A percentile compares a stretch with the other conserved stretches of the same genome.
Conservation (phyloP, 2,888 invertebrate genomes). For the Pandemis heparana region DNA sequence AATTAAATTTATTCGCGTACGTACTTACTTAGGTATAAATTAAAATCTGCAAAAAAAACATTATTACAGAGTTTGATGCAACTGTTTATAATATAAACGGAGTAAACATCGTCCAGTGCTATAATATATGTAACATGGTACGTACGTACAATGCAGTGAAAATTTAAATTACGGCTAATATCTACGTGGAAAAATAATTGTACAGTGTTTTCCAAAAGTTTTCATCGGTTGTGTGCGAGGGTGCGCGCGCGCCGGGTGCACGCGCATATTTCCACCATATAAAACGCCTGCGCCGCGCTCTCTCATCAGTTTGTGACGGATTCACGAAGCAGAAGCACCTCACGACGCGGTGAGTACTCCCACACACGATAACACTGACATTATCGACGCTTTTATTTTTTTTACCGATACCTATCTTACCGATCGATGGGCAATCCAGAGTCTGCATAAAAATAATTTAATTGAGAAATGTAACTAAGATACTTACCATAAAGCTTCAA, state of each 20-base stretch:
- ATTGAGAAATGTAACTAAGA: not conserved
- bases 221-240: slow-evolving; percentile 48
- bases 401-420: no score
- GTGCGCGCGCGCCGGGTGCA: slow-evolving; percentile 51
- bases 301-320: slow-evolving; percentile 80
- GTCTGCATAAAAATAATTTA: not conserved
- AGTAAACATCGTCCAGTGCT: no score
- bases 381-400: not conserved
- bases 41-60: no score
- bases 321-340: slow-evolving; percentile 62
- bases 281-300: slow-evolving; percentile 66
- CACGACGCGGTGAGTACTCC: slow-evolving; percentile 66
- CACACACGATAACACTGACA: slow-evolving; percentile 5
- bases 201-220: slow-evolving; percentile 24
- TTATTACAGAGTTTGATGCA: no score
- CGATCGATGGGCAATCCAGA: not conserved
- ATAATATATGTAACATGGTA: no score
- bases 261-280: slow-evolving; percentile 71
- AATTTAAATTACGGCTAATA: not conserved
- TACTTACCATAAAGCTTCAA: not conserved
- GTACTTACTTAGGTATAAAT: no score
- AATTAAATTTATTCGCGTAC: no score
- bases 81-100: no score
- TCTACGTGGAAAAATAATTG: not conserved
- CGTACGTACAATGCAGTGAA: not conserved